Percentiles rank a stretch among this genome's conserved stretches.
Conservation (phyloP, 2,888 invertebrate species). For the Acrocyrtus sp. region DNA sequence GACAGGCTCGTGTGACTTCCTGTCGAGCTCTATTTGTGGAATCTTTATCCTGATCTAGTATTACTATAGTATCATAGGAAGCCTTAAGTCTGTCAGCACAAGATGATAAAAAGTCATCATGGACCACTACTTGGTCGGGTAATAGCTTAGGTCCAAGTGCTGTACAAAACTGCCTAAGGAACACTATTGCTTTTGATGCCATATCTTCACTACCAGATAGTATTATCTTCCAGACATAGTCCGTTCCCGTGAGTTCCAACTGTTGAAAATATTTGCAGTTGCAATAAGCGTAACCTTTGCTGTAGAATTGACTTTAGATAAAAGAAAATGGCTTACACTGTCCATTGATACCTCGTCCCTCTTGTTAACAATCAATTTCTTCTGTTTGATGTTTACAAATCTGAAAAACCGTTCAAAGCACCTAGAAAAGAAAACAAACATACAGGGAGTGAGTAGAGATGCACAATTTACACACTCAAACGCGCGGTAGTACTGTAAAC, state of each 20-base stretch:
- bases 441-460: too few species aligned
- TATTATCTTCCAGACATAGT: constrained; percentile 93
- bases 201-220: constrained; percentile 88
- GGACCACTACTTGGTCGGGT: constrained; percentile 82
- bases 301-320: not conserved
- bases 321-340: constrained; percentile 74
- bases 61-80: constrained; percentile 84
- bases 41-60: constrained; percentile 71
- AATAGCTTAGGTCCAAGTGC: constrained; percentile 89
- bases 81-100: constrained; percentile 90
- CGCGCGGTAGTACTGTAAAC: too few species aligned
- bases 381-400: constrained; percentile 94
- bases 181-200: constrained; percentile 88
- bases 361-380: constrained; percentile 84
- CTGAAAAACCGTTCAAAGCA: constrained; percentile 87
- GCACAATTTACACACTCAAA: too few species aligned
- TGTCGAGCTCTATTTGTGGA: constrained; percentile 70
- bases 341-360: constrained; percentile 88
- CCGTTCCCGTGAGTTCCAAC: constrained; percentile 89
- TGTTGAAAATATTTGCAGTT: constrained; percentile 18
- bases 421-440: too few species aligned
- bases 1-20: constrained; percentile 87
- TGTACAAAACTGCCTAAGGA: constrained; percentile 92
- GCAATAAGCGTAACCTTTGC: not conserved
- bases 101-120: constrained; percentile 90